Conservation (phyloP, 2,797 vertebrate genomes). For the Anolis apletophallus region DNA sequence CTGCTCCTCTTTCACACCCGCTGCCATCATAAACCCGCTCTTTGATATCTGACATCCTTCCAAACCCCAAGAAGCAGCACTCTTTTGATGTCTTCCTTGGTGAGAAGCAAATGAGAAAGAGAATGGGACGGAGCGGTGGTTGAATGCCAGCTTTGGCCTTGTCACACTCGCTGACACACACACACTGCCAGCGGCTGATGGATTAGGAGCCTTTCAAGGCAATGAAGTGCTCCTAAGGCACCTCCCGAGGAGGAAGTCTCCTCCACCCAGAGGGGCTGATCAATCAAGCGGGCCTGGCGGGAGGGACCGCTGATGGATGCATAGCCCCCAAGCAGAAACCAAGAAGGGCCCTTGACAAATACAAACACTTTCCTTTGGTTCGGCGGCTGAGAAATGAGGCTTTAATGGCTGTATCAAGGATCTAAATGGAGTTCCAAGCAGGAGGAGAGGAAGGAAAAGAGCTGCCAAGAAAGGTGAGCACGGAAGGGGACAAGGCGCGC, state of each 20-base stretch:
- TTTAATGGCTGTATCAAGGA: not conserved
- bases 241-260: not conserved
- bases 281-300: not conserved
- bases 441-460: too few relatives aligned
- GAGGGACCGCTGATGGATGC: not conserved
- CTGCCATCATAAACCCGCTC: not conserved
- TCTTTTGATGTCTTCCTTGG: not conserved
- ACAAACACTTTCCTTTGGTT: not conserved
- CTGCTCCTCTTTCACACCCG: not conserved
- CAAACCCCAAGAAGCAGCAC: not conserved
- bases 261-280: constrained; percentile 29
- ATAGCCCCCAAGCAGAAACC: rapidly evolving
- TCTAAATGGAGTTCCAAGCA: not conserved
- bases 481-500: too few relatives aligned
- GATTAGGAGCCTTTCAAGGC: constrained; percentile 37
- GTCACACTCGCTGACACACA: not conserved
- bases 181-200: not conserved
- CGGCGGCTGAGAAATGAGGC: not conserved
- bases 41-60: not conserved
- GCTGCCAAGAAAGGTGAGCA: not conserved
- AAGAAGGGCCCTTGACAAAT: not conserved
- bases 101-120: not conserved
- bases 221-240: constrained; percentile 23
- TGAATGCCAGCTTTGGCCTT: constrained; percentile 23
- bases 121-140: not conserved